Evolutionary conservation across 2,797 vertebrate genomes (phyloP).

Genomic region (Cossypha caffra): DNA sequence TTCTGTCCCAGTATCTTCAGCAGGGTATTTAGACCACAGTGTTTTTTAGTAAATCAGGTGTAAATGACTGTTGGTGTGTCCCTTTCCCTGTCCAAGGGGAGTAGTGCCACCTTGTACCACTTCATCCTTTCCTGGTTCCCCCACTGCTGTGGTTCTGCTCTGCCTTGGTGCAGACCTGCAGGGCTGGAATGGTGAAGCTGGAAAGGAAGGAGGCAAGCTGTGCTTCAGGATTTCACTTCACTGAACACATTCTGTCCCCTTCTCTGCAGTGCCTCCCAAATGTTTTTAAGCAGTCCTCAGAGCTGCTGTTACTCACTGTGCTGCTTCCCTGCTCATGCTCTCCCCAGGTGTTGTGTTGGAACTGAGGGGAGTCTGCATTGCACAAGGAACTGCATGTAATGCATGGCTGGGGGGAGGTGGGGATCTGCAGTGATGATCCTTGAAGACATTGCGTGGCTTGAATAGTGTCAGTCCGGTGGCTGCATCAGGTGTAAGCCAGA

Average conservation of each 20-base stretch:
- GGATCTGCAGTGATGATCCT: neutral
- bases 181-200: neutral
- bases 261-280: neutral
- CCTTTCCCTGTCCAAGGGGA: neutral
- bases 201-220: neutral
- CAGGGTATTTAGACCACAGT: neutral
- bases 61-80: neutral
- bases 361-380: neutral
- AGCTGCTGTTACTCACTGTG: neutral
- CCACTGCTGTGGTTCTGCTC: neutral
- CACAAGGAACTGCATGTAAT: neutral
- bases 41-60: accelerated
- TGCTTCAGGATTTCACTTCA: neutral
- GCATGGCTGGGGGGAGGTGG: neutral
- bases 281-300: neutral
- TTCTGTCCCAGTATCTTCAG: neutral
- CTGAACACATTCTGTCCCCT: accelerated
- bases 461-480: neutral
- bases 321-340: neutral
- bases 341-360: neutral
- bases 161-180: neutral
- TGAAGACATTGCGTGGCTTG: neutral
- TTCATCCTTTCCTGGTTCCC: accelerated
- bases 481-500: neutral
- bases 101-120: accelerated